phyloP scores from a whole-genome alignment of 2,888 invertebrate species.

The Drosophila borborema region DNA sequence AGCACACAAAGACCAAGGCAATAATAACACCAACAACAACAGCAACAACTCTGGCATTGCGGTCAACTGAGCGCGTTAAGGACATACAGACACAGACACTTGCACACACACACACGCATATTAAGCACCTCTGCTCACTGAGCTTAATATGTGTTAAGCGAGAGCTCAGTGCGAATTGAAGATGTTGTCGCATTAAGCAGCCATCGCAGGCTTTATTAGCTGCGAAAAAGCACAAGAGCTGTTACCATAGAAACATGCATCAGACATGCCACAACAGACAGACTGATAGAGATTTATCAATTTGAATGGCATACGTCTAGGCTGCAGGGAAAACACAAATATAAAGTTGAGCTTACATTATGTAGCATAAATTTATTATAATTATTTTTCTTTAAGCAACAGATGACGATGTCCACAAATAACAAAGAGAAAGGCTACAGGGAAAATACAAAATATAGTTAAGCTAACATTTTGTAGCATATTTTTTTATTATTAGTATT shows the following conservation, averaged over 20 bases:
- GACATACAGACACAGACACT: slow-evolving; percentile 5
- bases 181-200: slow-evolving; percentile 62
- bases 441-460: too few species aligned
- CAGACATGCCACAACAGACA: not conserved
- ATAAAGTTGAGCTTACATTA: not conserved
- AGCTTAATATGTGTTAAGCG: slow-evolving; percentile 32
- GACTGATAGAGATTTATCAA: not conserved
- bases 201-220: slow-evolving; percentile 56
- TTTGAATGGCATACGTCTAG: not conserved
- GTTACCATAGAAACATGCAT: not conserved
- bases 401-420: too few species aligned
- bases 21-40: slow-evolving; percentile 39
- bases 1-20: slow-evolving; percentile 20
- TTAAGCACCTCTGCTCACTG: slow-evolving; percentile 20
- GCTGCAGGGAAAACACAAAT: not conserved
- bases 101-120: not conserved
- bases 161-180: slow-evolving; percentile 46
- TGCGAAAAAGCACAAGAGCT: slow-evolving; percentile 34
- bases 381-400: too few species aligned
- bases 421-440: too few species aligned
- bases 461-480: too few species aligned
- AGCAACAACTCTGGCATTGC: slow-evolving; percentile 39
- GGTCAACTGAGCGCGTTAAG: slow-evolving; percentile 48
- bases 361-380: not conserved
- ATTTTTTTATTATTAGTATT: too few species aligned